A percentile compares a stretch with the other conserved stretches of the same genome.
Evolutionary conservation across 37 sponge, comb jelly and placozoan species (phyloP).

Genomic region (Tethya wilhelma): DNA sequence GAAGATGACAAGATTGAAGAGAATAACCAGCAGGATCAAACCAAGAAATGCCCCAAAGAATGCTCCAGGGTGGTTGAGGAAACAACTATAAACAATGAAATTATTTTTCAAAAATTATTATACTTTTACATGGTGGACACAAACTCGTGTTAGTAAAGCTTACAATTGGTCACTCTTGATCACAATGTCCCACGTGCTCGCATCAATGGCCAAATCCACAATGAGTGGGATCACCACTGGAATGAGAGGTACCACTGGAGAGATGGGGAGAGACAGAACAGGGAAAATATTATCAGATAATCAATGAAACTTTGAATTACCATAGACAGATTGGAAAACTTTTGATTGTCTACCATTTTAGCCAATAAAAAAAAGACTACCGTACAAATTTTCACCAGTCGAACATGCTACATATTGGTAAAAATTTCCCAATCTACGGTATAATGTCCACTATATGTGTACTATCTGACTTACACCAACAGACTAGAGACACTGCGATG

Average conservation of each 20-base stretch:
- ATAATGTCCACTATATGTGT: not conserved
- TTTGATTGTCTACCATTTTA: no score
- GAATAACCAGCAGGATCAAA: conserved; percentile 8
- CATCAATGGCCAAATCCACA: not conserved
- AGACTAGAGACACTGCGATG: conserved; percentile 14
- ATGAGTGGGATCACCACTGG: conserved; percentile 35
- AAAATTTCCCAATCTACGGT: no score
- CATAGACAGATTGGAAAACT: no score
- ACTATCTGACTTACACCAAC: conserved; percentile 57
- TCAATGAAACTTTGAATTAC: no score
- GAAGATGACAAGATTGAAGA: conserved; percentile 6
- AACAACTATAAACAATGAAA: not conserved
- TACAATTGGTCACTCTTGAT: conserved; percentile 4
- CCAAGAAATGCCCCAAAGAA: conserved; percentile 23
- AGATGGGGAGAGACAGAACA: no score
- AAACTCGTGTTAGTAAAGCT: no score
- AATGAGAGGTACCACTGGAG: conserved; percentile 30
- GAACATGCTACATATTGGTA: no score
- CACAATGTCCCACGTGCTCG: not conserved
- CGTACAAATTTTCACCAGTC: no score
- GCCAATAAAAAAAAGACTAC: no score
- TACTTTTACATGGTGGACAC: no score
- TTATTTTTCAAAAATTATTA: no score
- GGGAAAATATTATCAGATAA: no score
- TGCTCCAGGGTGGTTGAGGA: not conserved